phyloP scores from a whole-genome alignment of 2,888 invertebrate species.

The Spisula subtruncata region DNA sequence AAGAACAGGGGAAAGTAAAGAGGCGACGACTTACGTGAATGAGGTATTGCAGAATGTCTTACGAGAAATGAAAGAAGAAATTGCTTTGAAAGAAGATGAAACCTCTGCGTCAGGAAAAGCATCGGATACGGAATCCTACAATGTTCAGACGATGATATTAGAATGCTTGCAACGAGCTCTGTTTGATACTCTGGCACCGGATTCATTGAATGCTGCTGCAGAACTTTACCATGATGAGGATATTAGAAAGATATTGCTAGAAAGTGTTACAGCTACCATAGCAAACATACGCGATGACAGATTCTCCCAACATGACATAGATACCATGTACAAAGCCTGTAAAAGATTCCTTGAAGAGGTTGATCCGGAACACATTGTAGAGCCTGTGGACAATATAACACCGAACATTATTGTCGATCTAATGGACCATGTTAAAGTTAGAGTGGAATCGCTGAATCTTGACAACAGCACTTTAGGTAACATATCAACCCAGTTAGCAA shows the following conservation, averaged over 20 bases:
- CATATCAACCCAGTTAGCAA: constrained; percentile 65
- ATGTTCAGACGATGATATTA: constrained; percentile 53
- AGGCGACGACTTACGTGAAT: constrained; percentile 61
- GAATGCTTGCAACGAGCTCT: constrained; percentile 56
- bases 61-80: constrained; percentile 56
- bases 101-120: neutral
- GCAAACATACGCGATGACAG: constrained; percentile 53
- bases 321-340: constrained; percentile 44
- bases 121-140: constrained; percentile 31
- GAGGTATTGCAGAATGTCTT: constrained; percentile 64
- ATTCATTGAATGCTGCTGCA: constrained; percentile 3
- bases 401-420: constrained; percentile 53
- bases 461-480: constrained; percentile 58
- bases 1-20: constrained; percentile 46
- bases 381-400: constrained; percentile 16
- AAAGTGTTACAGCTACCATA: constrained; percentile 63
- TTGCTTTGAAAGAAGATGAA: constrained; percentile 21
- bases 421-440: constrained; percentile 61
- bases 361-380: constrained; percentile 2
- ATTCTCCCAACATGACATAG: constrained; percentile 49
- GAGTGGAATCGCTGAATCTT: constrained; percentile 59
- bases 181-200: constrained; percentile 16
- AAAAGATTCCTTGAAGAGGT: constrained; percentile 45
- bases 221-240: constrained; percentile 56
- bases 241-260: constrained; percentile 58